Evolutionary conservation across 2,797 vertebrate species (phyloP).

Genomic region (Falco naumanni): DNA sequence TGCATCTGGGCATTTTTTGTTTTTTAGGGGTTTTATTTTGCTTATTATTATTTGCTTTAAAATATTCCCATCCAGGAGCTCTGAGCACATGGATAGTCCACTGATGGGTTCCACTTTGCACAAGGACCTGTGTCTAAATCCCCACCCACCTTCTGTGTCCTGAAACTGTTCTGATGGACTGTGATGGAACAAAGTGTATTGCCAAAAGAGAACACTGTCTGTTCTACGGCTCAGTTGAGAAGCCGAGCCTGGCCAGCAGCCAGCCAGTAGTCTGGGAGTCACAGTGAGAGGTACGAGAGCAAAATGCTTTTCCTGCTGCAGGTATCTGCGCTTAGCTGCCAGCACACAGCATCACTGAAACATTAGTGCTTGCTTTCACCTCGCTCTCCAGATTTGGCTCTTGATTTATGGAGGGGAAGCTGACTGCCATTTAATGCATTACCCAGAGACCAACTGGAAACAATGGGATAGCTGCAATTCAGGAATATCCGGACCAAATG

Average conservation of each 20-base stretch:
- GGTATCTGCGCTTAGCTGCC: background rate
- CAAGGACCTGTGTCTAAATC: background rate
- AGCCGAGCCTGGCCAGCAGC: background rate
- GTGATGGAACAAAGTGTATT: background rate
- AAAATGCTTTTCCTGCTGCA: conserved; percentile 4
- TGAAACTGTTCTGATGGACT: background rate
- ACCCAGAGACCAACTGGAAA: background rate
- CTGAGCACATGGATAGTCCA: background rate
- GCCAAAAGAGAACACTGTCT: background rate
- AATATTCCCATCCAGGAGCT: background rate
- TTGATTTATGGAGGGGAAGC: conserved; percentile 11
- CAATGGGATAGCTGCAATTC: background rate
- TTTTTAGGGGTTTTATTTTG: background rate
- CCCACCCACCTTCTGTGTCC: background rate
- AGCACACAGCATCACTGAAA: background rate
- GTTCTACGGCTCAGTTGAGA: background rate
- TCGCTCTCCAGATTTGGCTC: background rate
- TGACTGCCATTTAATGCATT: background rate
- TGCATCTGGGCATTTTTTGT: background rate
- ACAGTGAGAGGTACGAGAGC: background rate
- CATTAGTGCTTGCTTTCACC: background rate
- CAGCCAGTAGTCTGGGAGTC: background rate
- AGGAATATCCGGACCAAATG: background rate
- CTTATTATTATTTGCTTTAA: background rate
- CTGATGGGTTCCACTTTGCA: background rate